phyloP scores from a whole-genome alignment of 2,113 vertebrate species.

The Trogon surrucura region DNA sequence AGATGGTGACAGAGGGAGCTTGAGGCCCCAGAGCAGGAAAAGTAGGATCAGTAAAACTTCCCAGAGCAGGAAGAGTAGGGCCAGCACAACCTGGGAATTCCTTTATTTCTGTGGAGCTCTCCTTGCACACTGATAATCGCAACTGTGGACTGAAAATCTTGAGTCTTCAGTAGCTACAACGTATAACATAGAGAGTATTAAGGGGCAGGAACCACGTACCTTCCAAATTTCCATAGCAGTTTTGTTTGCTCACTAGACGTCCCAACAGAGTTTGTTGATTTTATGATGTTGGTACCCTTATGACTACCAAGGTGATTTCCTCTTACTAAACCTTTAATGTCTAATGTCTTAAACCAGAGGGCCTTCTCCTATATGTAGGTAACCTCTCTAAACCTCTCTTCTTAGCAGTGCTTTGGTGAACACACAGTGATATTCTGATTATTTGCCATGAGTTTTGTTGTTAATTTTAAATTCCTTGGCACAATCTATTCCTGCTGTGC shows the following conservation, averaged over 20 bases:
- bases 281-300: neutral
- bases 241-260: neutral
- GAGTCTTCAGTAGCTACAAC: neutral
- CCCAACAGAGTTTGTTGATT: neutral
- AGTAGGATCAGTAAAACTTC: neutral
- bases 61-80: neutral
- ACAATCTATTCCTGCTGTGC: neutral
- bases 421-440: neutral
- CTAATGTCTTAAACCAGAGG: neutral
- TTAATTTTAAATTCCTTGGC: neutral
- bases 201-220: neutral
- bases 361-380: neutral
- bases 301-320: neutral
- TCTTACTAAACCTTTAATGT: neutral
- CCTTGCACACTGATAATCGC: neutral
- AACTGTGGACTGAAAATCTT: neutral
- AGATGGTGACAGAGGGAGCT: neutral
- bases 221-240: neutral
- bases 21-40: neutral
- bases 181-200: neutral
- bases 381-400: neutral
- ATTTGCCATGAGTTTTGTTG: neutral
- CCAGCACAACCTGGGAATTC: too few relatives aligned
- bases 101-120: neutral
- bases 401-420: neutral